phyloP scores from a whole-genome alignment of 2,797 vertebrate species.

The Eupleurogrammus muticus region DNA sequence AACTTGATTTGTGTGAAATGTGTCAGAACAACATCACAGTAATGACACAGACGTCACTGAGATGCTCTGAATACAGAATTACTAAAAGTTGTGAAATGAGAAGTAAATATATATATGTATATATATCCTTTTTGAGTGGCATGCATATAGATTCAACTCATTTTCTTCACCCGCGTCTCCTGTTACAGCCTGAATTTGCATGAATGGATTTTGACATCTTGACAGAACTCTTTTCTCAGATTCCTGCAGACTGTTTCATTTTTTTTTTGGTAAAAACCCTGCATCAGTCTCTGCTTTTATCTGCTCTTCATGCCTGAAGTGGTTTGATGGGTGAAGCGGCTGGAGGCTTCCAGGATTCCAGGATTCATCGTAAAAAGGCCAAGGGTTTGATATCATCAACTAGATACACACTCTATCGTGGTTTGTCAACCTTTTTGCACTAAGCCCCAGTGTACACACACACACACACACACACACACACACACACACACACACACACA shows the following conservation, averaged over 20 bases:
- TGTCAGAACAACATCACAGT: not conserved
- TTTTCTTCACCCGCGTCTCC: not conserved
- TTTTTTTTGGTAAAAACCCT: not conserved
- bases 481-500: conserved; percentile 33
- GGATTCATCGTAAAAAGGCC: conserved; percentile 46
- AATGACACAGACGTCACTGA: not conserved
- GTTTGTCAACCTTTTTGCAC: conserved; percentile 41
- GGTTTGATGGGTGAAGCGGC: conserved; percentile 41
- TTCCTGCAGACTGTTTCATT: conserved; percentile 9
- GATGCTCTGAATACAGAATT: not conserved
- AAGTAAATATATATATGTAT: too few relatives aligned
- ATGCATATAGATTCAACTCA: not conserved
- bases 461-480: conserved; percentile 33
- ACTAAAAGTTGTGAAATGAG: not conserved
- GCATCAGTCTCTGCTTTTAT: conserved; percentile 38
- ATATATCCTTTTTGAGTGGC: not conserved
- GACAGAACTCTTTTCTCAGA: conserved; percentile 18
- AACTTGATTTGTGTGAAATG: not conserved
- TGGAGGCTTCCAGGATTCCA: conserved; percentile 32
- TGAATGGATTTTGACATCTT: conserved; percentile 13
- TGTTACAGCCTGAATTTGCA: conserved; percentile 1
- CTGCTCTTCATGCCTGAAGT: conserved; percentile 7
- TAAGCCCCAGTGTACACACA: conserved; percentile 35
- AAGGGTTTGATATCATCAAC: conserved; percentile 39
- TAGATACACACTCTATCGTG: conserved; percentile 15